Evolutionary conservation across 2,113 vertebrate genomes (phyloP), one percentile per base, ranked within the genome.

Genomic region (Caranx melampygus): DNA sequence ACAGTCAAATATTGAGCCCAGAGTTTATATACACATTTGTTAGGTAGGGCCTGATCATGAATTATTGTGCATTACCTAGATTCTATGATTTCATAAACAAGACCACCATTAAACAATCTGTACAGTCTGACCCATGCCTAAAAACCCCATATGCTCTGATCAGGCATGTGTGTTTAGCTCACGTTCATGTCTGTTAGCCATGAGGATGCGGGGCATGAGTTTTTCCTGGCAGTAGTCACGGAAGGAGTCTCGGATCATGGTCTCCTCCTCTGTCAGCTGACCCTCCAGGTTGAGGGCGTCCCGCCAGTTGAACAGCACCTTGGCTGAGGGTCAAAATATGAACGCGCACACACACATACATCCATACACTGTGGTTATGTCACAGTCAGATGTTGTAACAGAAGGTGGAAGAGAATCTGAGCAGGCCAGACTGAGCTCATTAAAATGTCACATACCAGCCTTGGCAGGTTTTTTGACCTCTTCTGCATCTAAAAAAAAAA

Each of bases 111-210:
- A 1, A 26, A 26, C 26, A 26, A 26, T 26, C 26, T 26, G 26
- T 26, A 26, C 26, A 26, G 26, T 26, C 26, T 26, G 26, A 26
- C 26, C 26, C 26, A 26, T 26, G 26, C 26, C 26, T 26, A 26
- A 26, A 26, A 37, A 8, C 37, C 37, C 37, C 8, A 37, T 37
- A 0, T 40, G 20, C 14, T 61, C 5, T 4, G 31, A 52, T 60
- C 11, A 13, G 3, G 8, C 55, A 20, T 5, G 31, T 47, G 14
- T 14, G 34, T 21, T 83, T 42, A 44, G 31, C 90, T 88, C 78
- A 96, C 96, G 93, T 95, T 97, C 96, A 9, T 96, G 93, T 31
- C 96, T 95, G 86, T 97, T 97, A 82, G 96, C 96, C 95, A 96
- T 90, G 63, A 97, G 83, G 71, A 97, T 91, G 1, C 96, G 94